These are phyloP conservation scores for Capromys pilorides DNA, from an alignment of 2,797 vertebrate species.

Conservation along the genomic window DNA sequence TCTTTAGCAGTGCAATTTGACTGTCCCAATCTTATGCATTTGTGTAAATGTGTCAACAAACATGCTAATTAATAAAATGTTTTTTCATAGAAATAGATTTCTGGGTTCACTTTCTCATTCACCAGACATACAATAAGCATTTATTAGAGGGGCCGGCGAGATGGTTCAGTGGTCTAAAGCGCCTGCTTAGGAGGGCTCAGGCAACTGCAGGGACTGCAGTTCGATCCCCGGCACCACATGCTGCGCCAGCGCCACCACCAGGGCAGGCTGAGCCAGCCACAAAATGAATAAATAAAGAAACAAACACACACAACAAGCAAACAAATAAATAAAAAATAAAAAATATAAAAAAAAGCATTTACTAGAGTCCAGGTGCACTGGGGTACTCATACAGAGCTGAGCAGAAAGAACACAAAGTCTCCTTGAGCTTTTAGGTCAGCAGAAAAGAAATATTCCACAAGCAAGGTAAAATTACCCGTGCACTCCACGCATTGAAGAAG, in stretches of 20 bases:
- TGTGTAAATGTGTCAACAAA: constrained; percentile 14
- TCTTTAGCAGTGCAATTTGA: not conserved
- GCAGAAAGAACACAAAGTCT: not conserved
- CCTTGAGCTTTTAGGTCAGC: not conserved
- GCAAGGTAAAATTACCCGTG: not conserved
- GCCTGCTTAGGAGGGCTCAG: too few relatives aligned
- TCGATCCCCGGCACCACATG: too few relatives aligned
- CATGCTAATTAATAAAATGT: not conserved
- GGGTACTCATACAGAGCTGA: not conserved
- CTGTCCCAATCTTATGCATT: not conserved
- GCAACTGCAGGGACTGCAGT: too few relatives aligned
- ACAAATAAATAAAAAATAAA: too few relatives aligned
- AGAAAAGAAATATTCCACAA: not conserved
- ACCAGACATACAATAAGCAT: not conserved
- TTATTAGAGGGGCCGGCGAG: too few relatives aligned
- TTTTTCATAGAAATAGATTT: not conserved
- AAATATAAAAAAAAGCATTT: too few relatives aligned
- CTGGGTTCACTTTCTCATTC: constrained; percentile 26
- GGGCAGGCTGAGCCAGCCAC: too few relatives aligned
- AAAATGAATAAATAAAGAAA: too few relatives aligned
- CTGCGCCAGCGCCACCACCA: too few relatives aligned
- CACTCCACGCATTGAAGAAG: not conserved
- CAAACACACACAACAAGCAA: too few relatives aligned
- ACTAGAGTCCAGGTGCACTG: not conserved
- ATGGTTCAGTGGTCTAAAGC: too few relatives aligned